Percentiles rank a stretch among this genome's conserved stretches.
These are phyloP conservation scores for Crotalus horridus DNA, from an alignment of 2,113 vertebrate species.

Conservation along the genomic window DNA sequence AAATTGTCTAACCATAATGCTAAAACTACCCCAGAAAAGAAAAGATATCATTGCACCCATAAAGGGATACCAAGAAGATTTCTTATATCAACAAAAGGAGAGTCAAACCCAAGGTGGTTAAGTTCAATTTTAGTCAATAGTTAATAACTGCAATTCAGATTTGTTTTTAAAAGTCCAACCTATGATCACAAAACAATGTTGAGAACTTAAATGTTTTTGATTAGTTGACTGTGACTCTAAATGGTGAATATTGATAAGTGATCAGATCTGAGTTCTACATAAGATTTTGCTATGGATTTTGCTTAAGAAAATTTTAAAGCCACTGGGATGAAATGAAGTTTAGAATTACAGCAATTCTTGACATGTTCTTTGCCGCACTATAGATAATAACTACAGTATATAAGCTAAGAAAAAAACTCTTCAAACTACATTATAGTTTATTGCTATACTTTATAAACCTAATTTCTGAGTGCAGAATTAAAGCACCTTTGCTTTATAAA, in stretches of 20 bases:
- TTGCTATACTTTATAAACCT: background rate
- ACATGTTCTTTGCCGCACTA: background rate
- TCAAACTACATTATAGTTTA: background rate
- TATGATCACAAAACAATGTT: background rate
- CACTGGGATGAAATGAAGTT: background rate
- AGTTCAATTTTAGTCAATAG: background rate
- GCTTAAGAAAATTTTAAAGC: background rate
- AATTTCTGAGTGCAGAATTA: background rate
- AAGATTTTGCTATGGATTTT: background rate
- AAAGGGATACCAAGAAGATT: background rate
- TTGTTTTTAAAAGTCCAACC: background rate
- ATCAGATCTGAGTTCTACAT: background rate
- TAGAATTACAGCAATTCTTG: background rate
- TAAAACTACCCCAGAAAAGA: background rate
- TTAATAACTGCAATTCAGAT: background rate
- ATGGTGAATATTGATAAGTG: background rate
- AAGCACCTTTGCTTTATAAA: background rate
- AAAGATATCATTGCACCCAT: background rate
- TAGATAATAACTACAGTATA: background rate
- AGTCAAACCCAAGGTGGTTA: background rate
- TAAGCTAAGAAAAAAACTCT: background rate
- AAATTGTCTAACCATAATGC: background rate
- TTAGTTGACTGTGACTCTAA: background rate
- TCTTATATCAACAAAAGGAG: background rate
- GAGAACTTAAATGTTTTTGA: background rate